These are phyloP conservation scores for Ennomos erosarius DNA, from an alignment of 2,888 invertebrate genomes.

Conservation along the genomic window DNA sequence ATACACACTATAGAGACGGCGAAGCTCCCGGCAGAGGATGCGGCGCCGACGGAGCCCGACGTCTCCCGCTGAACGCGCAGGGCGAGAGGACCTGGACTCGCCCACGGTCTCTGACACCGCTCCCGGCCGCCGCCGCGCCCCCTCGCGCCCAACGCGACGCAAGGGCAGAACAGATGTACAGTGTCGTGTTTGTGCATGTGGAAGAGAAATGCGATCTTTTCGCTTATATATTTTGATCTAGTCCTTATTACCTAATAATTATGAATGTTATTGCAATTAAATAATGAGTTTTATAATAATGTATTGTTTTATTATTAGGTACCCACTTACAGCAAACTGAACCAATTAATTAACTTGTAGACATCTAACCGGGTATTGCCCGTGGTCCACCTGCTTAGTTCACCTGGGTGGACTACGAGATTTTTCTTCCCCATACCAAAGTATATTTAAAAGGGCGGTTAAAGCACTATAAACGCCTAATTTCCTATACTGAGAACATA, in stretches of 20 bases:
- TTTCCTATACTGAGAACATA: too few species aligned
- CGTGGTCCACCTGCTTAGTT: too few species aligned
- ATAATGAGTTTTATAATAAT: constrained; percentile 44
- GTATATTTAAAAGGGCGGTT: too few species aligned
- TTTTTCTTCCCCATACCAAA: too few species aligned
- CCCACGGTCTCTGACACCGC: constrained; percentile 67
- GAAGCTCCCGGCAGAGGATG: constrained; percentile 53
- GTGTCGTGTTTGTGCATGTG: constrained; percentile 66
- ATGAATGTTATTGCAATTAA: constrained; percentile 55
- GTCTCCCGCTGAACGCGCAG: constrained; percentile 74
- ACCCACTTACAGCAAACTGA: neutral
- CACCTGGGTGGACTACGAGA: too few species aligned
- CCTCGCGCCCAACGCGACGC: constrained; percentile 56
- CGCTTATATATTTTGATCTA: constrained; percentile 74
- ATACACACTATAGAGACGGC: constrained; percentile 87
- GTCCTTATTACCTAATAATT: constrained; percentile 72
- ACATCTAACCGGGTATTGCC: too few species aligned
- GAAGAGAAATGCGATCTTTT: constrained; percentile 71
- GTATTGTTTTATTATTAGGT: constrained; percentile 41
- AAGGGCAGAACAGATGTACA: constrained; percentile 69
- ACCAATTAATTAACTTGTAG: too few species aligned
- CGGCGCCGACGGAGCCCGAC: constrained; percentile 67
- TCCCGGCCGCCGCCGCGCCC: constrained; percentile 57
- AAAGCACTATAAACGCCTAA: too few species aligned
- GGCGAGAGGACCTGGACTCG: constrained; percentile 73